Base-by-base conservation (phyloP, 1,140 invertebrate genomes). In the Leptopilina boulardi region DNA sequence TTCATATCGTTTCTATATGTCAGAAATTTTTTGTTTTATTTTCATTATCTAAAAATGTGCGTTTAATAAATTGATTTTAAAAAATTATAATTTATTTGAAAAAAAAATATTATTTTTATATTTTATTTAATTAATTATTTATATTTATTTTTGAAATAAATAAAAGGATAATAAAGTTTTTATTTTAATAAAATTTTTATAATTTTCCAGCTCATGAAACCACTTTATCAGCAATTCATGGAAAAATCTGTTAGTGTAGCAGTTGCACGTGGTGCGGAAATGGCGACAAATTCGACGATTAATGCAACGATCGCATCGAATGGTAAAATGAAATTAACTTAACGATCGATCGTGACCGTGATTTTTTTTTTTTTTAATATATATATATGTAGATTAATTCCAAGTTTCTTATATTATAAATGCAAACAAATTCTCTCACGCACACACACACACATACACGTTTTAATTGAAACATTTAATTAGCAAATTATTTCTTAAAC, bases 221-320 rank as follows among this genome's bases (percentile, higher is more conserved):
- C 96, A 71, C 87, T 95, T 72, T 96, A 96, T 87, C 94, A 96
- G 87, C 91, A 93, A 74, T 94, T 95, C 83, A 92, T 96, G 84
- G 94, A 96, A 89, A 95, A 94, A 89, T 94, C 95, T 83, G 93
- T 96, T 83, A 93, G 95, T 84, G 95, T 95, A 87, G 96, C 95
- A 82, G 94, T 95, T 74, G 93, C 92, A 77, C 93, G 94, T 85
- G 94, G 93, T 84, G 94, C 95, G 84, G 94, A 94, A 80, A 92
- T 92, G 81, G 91, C 92, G 34, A 92, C 93, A 71, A 91, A 92
- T 77, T 92, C 93, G 76, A 92, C 93, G 76, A 77, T 86, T 79
- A 85, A 80, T 83, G 85, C 84, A 80, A 89, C 82, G 83, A 80
- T 75, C 77, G 86, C 82, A 76, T 82, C 87, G 83, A 94, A 94